Percentiles rank a stretch among this genome's conserved stretches.
These are phyloP conservation scores for Chaetorhynchus papuensis DNA, from an alignment of 2,113 vertebrate genomes.

Conservation along the genomic window DNA sequence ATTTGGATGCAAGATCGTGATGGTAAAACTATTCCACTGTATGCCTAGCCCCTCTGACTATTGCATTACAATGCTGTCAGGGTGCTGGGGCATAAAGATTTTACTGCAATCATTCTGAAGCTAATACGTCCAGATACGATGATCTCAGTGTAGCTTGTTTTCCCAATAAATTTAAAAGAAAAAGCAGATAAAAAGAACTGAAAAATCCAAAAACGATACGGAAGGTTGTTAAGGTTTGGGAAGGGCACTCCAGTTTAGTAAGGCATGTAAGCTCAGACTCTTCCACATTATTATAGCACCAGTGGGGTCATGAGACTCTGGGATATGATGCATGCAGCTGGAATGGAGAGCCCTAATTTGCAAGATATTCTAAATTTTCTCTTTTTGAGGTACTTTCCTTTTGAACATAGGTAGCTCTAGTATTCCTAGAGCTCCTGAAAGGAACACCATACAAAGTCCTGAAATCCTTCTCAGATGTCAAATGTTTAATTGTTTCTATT, in stretches of 20 bases:
- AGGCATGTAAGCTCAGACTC: not conserved
- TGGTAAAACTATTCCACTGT: slow-evolving; percentile 49
- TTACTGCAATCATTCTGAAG: slow-evolving; percentile 21
- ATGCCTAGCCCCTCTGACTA: slow-evolving; percentile 32
- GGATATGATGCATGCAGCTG: not conserved
- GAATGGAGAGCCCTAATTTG: not conserved
- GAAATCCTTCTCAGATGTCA: not conserved
- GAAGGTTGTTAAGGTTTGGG: not conserved
- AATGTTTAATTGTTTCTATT: not conserved
- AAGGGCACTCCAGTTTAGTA: not conserved
- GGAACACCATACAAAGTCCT: not conserved
- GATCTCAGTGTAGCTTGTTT: not conserved
- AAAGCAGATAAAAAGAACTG: not conserved
- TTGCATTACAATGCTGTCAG: slow-evolving; percentile 37
- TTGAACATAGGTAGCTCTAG: not conserved
- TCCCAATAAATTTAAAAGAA: not conserved
- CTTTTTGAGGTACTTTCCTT: not conserved
- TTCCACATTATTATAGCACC: not conserved
- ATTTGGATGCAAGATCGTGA: slow-evolving; percentile 55
- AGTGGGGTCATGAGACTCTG: not conserved
- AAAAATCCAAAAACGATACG: not conserved
- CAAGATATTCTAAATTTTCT: not conserved
- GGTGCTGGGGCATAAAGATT: slow-evolving; percentile 27
- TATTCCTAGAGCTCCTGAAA: not conserved
- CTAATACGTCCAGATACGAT: not conserved